Evolutionary conservation across 2,888 invertebrate genomes (phyloP), one percentile per base, ranked within the genome.

Genomic region (Pollenia amentaria): DNA sequence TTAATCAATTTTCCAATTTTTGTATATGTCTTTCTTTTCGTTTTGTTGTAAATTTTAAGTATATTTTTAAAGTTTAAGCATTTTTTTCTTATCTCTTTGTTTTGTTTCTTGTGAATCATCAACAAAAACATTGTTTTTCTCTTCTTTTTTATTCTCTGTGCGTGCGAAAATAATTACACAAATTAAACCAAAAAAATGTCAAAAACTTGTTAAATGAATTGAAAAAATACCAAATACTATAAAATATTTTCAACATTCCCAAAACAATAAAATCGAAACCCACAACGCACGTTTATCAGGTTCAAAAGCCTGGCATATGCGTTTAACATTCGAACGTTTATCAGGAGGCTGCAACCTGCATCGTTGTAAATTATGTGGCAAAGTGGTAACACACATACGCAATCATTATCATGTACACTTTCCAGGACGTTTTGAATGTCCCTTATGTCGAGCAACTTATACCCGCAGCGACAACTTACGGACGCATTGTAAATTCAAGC

Each of bases 241-340:
- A 83, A 88, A 29, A 29, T 87, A 88, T 82, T 62, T 69, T 79
- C 51, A 62, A 62, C 48, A 79, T 70, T 79, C 21, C 53, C 21
- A 16, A 51, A 75, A 88, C 88, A 88, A 48, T 60, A 69, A 67
- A 69, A 62, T 73, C 51, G 81, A 44, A 87, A 76, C 67, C 40
- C 55, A 53, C 16, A 72, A 69, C 67, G 65, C 67, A 72, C 80
- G 40, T 76, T 88, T 96, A 96, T 95, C 96, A 97, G 97, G 97
- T 96, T 97, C 97, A 94, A 97, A 97, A 96, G 97, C 97, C 95
- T 97, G 97, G 97, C 97, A 97, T 95, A 97, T 97, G 97, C 97
- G 97, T 95, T 96, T 97, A 95, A 97, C 97, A 94, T 97, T 97
- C 95, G 97, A 97, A 95, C 97, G 97, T 93, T 96, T 97, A 95